Base-by-base conservation (phyloP, 2,888 invertebrate species). In the Eubasilissa splendida region DNA sequence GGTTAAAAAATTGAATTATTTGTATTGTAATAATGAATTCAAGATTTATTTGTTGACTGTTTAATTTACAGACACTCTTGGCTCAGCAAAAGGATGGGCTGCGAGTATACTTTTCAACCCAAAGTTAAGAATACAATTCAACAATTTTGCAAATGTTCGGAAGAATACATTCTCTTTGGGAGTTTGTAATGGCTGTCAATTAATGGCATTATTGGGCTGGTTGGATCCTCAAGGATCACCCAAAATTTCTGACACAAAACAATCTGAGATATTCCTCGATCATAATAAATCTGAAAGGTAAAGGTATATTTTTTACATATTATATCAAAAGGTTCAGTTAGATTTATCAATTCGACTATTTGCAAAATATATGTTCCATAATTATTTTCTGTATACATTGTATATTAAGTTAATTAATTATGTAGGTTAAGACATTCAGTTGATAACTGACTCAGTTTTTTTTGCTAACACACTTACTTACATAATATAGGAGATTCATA, bases 61-160 rank as follows among this genome's bases (percentile, higher is more conserved):
- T 4, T 58, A n/a, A 58, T n/a, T 73, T 73, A 22, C 87, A 95
- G 97, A 97, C 87, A 99, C 99, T 0, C 90, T 99, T 75, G 99
- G 99, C 5, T 98, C 99, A 0, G 99, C 97, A 0, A 99, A 98
- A 90, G 99, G 99, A 59, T 99, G 99, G 99, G 98, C 99, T 0
- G 98, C 97, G 0, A 95, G 96, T 84, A 94, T 98, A 65, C 88
- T 95, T 59, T 97, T 96, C 87, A 95, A 97, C 85, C 91, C 93
- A 10, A 90, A 90, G 2, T 87, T 99, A n/a, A 91, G 92, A 83
- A 89, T 92, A 0, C 96, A 98, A 87, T 95, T 99, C 85, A 89
- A 93, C 33, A 90, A 91, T 77, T 99, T 99, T 88, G 92, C 91
- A 84, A 85, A 89, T 12, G 89, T 90, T 58, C 92, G 96, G 12